Evolutionary conservation across 2,797 vertebrate genomes (phyloP).

Genomic region (Gobionotothen gibberifrons): DNA sequence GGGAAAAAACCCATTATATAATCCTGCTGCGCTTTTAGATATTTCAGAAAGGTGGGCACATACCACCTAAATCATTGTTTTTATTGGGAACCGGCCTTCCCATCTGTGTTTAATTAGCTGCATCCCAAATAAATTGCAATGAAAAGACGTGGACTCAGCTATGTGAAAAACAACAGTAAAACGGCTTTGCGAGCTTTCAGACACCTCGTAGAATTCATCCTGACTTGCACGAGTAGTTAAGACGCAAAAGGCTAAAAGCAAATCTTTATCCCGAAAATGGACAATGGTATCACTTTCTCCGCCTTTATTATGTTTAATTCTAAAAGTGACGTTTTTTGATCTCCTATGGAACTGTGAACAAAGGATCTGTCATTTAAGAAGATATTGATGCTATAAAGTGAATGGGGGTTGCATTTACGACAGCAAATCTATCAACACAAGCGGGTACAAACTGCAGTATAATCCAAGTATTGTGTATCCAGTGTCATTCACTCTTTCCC

Average conservation of each 20-base stretch:
- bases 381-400: too few species aligned
- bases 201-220: not conserved
- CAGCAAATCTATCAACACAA: too few species aligned
- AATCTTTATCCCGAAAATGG: too few species aligned
- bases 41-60: conserved; percentile 6
- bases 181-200: not conserved
- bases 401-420: too few species aligned
- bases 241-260: not conserved
- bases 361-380: too few species aligned
- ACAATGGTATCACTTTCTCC: too few species aligned
- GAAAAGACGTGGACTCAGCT: conserved; percentile 12
- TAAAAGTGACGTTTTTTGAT: too few species aligned
- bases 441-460: too few species aligned
- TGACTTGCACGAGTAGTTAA: not conserved
- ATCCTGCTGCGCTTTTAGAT: not conserved
- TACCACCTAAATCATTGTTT: conserved; percentile 2
- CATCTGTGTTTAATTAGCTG: conserved; percentile 25
- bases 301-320: too few species aligned
- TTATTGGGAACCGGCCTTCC: conserved; percentile 6
- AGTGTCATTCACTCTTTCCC: too few species aligned
- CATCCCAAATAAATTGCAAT: conserved; percentile 15
- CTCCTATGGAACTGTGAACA: too few species aligned
- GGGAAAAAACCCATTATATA: not conserved
- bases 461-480: too few species aligned
- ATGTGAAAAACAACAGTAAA: conserved; percentile 17